A percentile compares a stretch with the other conserved stretches of the same genome.
Evolutionary conservation across 2,797 vertebrate genomes (phyloP).

Genomic region (Anisognathus igniventris): DNA sequence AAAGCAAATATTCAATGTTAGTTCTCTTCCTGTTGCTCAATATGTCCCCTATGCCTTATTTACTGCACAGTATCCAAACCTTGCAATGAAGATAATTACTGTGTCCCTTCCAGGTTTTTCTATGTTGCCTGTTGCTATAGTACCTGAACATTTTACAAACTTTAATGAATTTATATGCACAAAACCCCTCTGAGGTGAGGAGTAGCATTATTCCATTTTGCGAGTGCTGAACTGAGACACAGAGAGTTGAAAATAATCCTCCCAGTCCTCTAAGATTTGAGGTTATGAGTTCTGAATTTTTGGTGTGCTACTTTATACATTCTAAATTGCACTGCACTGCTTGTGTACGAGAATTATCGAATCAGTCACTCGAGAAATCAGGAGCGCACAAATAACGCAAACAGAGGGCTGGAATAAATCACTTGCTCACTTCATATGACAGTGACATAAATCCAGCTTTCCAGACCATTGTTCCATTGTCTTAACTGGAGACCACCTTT

Average conservation of each 20-base stretch:
- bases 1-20: slow-evolving; percentile 52
- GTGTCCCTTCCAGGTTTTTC: slow-evolving; percentile 46
- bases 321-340: neutral
- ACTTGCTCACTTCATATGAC: neutral
- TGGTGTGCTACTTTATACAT: neutral
- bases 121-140: slow-evolving; percentile 31
- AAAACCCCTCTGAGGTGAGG: neutral
- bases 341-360: neutral
- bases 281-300: neutral
- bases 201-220: neutral
- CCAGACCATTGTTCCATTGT: neutral
- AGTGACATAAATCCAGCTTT: slow-evolving; percentile 16
- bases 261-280: neutral
- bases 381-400: neutral
- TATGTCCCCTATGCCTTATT: slow-evolving; percentile 59
- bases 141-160: slow-evolving; percentile 44
- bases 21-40: slow-evolving; percentile 40
- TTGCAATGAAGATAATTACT: slow-evolving; percentile 47
- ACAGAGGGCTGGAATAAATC: neutral
- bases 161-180: slow-evolving; percentile 45
- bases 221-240: neutral
- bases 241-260: neutral
- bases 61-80: slow-evolving; percentile 27
- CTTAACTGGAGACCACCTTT: neutral
- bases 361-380: neutral